Evolutionary conservation across 2,888 invertebrate genomes (phyloP).

Genomic region (Ormyrus rosae): DNA sequence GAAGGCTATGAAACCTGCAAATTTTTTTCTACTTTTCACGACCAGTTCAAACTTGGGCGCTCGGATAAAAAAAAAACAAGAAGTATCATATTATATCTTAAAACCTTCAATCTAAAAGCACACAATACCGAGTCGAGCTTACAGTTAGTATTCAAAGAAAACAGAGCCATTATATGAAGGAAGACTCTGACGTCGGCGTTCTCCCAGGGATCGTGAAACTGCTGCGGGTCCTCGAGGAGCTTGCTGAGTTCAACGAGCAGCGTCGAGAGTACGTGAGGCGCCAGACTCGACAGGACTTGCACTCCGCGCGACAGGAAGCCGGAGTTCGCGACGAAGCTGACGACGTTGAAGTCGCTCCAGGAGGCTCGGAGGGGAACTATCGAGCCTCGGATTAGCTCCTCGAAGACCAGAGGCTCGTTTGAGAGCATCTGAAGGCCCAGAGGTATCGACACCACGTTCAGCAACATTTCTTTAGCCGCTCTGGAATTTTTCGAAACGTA

Average conservation of each 20-base stretch:
- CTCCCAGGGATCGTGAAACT: constrained; percentile 71
- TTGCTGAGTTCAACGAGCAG: constrained; percentile 67
- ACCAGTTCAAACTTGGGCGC: too few species aligned
- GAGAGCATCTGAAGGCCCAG: constrained; percentile 67
- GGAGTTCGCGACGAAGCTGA: constrained; percentile 68
- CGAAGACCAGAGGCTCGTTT: constrained; percentile 65
- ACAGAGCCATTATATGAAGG: constrained; percentile 67
- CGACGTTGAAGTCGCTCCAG: constrained; percentile 69
- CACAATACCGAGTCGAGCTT: constrained; percentile 43
- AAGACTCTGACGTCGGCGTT: constrained; percentile 64
- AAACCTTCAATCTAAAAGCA: too few species aligned
- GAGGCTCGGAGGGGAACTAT: constrained; percentile 69
- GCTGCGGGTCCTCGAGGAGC: constrained; percentile 64
- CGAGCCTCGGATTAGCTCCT: constrained; percentile 70
- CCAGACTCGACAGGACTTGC: constrained; percentile 64
- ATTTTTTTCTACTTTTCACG: too few species aligned
- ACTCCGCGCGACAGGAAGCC: constrained; percentile 66
- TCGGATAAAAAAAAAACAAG: too few species aligned
- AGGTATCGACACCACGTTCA: constrained; percentile 69
- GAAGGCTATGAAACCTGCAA: constrained; percentile 69
- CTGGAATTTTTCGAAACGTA: constrained; percentile 59
- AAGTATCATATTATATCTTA: too few species aligned
- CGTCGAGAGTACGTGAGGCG: constrained; percentile 70
- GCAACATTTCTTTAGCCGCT: constrained; percentile 66
- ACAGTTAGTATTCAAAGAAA: constrained; percentile 72